phyloP scores from a whole-genome alignment of 2,888 invertebrate species.

The Eulithis testata region DNA sequence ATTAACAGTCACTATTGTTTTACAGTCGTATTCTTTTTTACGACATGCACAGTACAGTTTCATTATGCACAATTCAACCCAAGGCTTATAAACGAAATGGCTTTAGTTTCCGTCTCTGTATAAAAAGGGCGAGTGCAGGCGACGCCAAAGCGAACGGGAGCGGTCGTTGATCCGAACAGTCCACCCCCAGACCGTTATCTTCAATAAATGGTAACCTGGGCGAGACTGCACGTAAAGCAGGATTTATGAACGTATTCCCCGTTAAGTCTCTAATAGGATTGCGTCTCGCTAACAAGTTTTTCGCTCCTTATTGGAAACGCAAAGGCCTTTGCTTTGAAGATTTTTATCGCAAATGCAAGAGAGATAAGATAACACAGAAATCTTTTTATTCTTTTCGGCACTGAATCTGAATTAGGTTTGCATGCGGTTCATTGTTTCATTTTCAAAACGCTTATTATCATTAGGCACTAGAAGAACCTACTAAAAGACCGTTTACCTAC shows the following conservation, averaged over 20 bases:
- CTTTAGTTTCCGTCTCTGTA: conserved; percentile 17
- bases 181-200: conserved; percentile 78
- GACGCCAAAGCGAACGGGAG: conserved; percentile 58
- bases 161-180: conserved; percentile 68
- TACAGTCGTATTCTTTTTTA: too few species aligned
- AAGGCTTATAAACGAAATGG: background rate
- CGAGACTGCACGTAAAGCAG: conserved; percentile 55
- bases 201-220: conserved; percentile 76
- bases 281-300: conserved; percentile 28
- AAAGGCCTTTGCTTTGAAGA: background rate
- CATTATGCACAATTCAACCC: background rate
- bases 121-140: conserved; percentile 40
- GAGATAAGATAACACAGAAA: background rate
- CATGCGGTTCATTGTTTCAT: background rate
- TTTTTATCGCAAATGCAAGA: conserved; percentile 3
- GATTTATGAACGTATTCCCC: conserved; percentile 35
- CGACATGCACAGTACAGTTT: too few species aligned
- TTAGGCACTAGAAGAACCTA: too few species aligned
- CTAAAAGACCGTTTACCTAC: conserved; percentile 39
- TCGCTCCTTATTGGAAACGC: conserved; percentile 25
- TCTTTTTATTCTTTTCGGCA: background rate
- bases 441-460: too few species aligned
- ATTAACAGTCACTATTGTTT: too few species aligned
- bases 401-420: background rate
- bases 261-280: conserved; percentile 33